Conservation (phyloP, 1,140 invertebrate species). For the Trissolcus basalis region DNA sequence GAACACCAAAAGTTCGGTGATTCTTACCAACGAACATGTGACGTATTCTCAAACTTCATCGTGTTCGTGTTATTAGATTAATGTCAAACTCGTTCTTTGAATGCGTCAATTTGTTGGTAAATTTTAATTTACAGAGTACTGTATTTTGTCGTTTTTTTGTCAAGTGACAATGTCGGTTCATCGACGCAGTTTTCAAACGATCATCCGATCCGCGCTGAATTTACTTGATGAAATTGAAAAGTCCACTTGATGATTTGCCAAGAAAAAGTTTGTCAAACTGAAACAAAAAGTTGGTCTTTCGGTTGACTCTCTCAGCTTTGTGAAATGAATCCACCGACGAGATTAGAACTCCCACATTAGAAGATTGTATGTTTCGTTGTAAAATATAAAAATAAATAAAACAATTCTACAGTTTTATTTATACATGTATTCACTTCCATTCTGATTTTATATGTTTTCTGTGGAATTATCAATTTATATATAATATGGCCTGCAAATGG, state of each 20-base stretch:
- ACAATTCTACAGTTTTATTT: too few species aligned
- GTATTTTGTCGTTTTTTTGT: too few species aligned
- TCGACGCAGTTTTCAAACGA: constrained; percentile 30
- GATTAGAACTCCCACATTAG: constrained; percentile 18
- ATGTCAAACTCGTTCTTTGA: constrained; percentile 5
- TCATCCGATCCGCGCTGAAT: constrained; percentile 24
- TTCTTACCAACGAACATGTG: constrained; percentile 18
- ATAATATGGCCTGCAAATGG: too few species aligned
- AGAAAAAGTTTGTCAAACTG: constrained; percentile 27
- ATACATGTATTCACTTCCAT: too few species aligned
- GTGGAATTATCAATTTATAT: too few species aligned
- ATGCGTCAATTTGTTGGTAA: constrained; percentile 18
- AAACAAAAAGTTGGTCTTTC: constrained; percentile 27
- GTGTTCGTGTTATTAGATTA: constrained; percentile 16
- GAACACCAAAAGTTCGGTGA: constrained; percentile 7
- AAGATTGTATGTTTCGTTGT: too few species aligned
- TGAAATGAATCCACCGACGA: constrained; percentile 32
- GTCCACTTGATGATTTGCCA: constrained; percentile 48
- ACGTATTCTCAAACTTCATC: constrained; percentile 15
- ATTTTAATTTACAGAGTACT: constrained; percentile 1
- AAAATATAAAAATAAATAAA: too few species aligned
- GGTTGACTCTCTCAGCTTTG: constrained; percentile 9
- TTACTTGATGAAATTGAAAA: constrained; percentile 43
- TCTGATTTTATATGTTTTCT: too few species aligned
- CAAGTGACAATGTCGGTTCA: too few species aligned